phyloP scores from a whole-genome alignment of 1,140 invertebrate species.

The Polypedilum vanderplanki region DNA sequence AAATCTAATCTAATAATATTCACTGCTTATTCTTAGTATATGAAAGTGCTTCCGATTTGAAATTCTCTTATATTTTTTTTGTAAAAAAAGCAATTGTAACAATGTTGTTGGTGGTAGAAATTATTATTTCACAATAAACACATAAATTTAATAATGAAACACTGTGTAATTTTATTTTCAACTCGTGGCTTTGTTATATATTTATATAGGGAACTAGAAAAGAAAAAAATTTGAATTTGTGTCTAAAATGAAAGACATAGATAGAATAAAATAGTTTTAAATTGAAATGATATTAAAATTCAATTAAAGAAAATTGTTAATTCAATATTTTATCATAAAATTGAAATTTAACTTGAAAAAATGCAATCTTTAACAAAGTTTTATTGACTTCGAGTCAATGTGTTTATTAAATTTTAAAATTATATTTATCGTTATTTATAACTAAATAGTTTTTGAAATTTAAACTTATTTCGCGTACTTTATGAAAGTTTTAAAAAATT shows the following conservation, averaged over 20 bases:
- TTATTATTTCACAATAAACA: constrained; percentile 20
- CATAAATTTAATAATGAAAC: constrained; percentile 20
- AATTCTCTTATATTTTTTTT: not conserved
- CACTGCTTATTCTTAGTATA: not conserved
- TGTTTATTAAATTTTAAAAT: too few relatives aligned
- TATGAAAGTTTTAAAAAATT: too few relatives aligned
- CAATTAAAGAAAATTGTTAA: not conserved
- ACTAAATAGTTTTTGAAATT: too few relatives aligned
- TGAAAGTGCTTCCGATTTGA: not conserved
- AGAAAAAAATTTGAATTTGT: not conserved
- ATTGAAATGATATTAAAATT: not conserved
- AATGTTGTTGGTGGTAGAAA: not conserved
- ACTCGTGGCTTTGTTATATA: not conserved
- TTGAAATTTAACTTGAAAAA: too few relatives aligned
- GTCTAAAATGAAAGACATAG: not conserved
- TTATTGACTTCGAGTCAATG: too few relatives aligned
- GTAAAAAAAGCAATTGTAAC: not conserved
- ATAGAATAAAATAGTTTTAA: not conserved
- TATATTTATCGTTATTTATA: too few relatives aligned
- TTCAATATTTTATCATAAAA: too few relatives aligned
- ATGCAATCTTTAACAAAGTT: too few relatives aligned
- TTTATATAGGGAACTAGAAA: not conserved
- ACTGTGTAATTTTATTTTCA: constrained; percentile 16
- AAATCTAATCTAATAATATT: constrained; percentile 15
- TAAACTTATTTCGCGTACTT: too few relatives aligned